These are phyloP conservation scores for Copsychus sechellarum DNA, from an alignment of 2,113 vertebrate genomes.

Conservation along the genomic window DNA sequence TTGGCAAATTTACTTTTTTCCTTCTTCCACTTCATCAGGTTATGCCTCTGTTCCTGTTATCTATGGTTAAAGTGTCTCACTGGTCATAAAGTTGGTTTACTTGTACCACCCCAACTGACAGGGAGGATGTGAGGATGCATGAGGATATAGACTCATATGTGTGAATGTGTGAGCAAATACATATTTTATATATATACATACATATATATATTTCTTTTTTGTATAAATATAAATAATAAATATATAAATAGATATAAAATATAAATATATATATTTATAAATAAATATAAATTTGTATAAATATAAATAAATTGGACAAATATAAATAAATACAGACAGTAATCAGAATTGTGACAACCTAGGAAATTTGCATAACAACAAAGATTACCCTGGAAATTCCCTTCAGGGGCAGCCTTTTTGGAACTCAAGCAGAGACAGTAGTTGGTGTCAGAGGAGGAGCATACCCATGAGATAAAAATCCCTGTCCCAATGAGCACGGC, in stretches of 20 bases:
- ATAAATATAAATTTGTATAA: too few species aligned
- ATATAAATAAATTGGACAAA: not conserved
- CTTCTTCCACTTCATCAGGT: not conserved
- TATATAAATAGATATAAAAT: too few species aligned
- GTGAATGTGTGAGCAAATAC: too few species aligned
- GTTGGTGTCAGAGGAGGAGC: not conserved
- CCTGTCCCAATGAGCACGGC: not conserved
- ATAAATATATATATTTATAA: too few species aligned
- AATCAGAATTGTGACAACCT: not conserved
- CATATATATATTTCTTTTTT: too few species aligned
- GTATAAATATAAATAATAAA: not conserved
- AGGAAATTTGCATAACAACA: not conserved
- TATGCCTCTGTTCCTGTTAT: not conserved
- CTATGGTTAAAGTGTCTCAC: not conserved
- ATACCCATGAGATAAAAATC: not conserved
- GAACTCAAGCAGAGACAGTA: not conserved
- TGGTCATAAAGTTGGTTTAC: not conserved
- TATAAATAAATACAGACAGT: not conserved
- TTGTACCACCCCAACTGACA: not conserved
- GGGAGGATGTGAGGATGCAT: fast-evolving
- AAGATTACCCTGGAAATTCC: not conserved
- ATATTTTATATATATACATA: not conserved
- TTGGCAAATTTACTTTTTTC: not conserved
- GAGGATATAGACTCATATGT: too few species aligned
- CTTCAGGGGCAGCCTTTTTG: not conserved